A percentile compares a stretch with the other conserved stretches of the same genome.
These are phyloP conservation scores for Zoanthus sansibaricus DNA, from an alignment of 92 coral and sea anemone species.

Conservation along the genomic window DNA sequence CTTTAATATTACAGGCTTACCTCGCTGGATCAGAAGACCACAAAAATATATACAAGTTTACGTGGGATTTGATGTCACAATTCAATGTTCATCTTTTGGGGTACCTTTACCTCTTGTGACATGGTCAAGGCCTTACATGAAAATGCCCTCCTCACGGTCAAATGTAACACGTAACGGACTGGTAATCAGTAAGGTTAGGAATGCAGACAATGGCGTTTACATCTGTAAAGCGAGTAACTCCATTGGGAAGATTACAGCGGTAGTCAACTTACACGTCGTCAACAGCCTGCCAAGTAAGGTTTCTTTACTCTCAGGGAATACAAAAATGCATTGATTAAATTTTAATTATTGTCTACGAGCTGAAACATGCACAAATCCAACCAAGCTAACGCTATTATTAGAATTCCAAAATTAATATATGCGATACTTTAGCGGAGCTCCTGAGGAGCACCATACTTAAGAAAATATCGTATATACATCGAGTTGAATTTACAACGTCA, in stretches of 20 bases:
- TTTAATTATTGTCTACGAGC: no score
- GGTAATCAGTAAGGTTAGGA: background rate
- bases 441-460: no score
- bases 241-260: background rate
- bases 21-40: background rate
- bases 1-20: background rate
- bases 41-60: background rate
- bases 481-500: no score
- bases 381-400: no score
- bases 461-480: no score
- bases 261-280: background rate
- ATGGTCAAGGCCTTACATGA: no score
- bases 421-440: no score
- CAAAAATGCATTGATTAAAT: no score
- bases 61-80: background rate
- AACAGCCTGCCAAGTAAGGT: background rate
- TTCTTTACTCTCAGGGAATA: background rate
- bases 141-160: background rate
- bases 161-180: background rate
- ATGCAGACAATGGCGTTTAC: background rate
- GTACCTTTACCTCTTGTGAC: background rate
- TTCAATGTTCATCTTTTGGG: background rate
- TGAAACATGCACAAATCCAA: no score
- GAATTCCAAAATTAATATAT: no score
- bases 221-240: background rate